Percentiles rank a stretch among this genome's conserved stretches.
phyloP scores from a whole-genome alignment of 2,113 vertebrate genomes.

The Eretmochelys imbricata region DNA sequence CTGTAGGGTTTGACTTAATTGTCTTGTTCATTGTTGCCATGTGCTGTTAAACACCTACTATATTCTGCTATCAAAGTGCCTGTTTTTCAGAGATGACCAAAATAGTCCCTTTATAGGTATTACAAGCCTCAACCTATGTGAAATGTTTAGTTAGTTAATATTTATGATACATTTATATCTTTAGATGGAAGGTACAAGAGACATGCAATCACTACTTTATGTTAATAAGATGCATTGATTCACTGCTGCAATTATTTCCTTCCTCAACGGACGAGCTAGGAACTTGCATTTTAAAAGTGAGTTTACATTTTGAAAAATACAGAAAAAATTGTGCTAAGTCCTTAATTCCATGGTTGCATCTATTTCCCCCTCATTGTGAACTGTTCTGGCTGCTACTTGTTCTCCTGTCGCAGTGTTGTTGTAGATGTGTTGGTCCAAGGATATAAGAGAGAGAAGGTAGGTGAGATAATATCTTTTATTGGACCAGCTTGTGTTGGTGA shows the following conservation, averaged over 20 bases:
- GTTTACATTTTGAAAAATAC: neutral
- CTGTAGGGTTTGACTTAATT: neutral
- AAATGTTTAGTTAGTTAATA: neutral
- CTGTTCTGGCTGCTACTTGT: neutral
- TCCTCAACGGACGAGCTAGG: neutral
- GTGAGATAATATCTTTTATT: neutral
- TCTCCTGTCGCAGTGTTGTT: neutral
- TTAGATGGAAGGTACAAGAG: neutral
- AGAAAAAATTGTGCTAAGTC: neutral
- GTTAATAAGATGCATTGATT: neutral
- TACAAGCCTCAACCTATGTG: neutral
- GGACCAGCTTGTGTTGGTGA: neutral
- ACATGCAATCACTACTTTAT: neutral
- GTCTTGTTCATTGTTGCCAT: neutral
- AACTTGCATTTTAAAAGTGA: neutral
- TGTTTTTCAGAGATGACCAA: neutral
- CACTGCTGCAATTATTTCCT: neutral
- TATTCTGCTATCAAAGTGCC: fast-evolving
- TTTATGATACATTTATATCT: neutral
- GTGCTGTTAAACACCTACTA: neutral
- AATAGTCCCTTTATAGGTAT: neutral
- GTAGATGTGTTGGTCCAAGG: neutral
- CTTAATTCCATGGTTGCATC: neutral
- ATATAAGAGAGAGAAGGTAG: neutral
- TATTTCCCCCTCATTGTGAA: neutral